Evolutionary conservation across 2,113 vertebrate genomes (phyloP).

Genomic region (Prunella fulvescens): DNA sequence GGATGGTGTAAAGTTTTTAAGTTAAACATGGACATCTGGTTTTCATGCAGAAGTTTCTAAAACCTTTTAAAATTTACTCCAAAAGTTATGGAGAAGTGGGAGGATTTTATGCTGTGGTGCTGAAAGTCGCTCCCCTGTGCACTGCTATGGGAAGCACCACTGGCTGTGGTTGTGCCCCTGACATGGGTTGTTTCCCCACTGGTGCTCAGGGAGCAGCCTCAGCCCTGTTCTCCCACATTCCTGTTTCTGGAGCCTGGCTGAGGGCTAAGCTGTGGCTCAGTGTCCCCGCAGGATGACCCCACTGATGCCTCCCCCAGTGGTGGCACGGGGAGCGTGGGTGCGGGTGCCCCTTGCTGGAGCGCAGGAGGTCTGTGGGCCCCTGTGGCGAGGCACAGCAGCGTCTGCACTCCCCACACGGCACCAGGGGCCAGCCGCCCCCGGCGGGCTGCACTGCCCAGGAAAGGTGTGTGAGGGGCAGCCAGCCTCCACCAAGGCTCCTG

Average conservation of each 20-base stretch:
- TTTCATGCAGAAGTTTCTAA: background rate
- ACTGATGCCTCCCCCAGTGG: accelerated
- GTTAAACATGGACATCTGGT: background rate
- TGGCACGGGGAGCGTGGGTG: accelerated
- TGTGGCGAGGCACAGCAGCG: accelerated
- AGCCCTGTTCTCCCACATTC: background rate
- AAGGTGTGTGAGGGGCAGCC: accelerated
- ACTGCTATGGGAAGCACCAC: background rate
- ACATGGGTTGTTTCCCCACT: background rate
- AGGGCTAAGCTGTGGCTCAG: background rate
- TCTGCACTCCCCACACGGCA: accelerated
- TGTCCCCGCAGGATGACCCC: background rate
- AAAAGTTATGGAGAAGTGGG: background rate
- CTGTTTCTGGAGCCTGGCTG: background rate
- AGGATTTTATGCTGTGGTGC: background rate
- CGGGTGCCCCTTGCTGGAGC: background rate
- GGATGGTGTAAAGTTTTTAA: background rate
- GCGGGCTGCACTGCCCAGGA: background rate
- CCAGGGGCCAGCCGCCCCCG: accelerated
- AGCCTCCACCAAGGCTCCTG: background rate
- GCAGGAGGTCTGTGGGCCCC: background rate
- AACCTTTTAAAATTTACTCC: background rate
- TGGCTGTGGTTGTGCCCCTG: accelerated
- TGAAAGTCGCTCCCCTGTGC: background rate
- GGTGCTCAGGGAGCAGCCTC: background rate